Base-by-base conservation (phyloP, 2,113 vertebrate genomes). In the Aptenodytes forsteri region DNA sequence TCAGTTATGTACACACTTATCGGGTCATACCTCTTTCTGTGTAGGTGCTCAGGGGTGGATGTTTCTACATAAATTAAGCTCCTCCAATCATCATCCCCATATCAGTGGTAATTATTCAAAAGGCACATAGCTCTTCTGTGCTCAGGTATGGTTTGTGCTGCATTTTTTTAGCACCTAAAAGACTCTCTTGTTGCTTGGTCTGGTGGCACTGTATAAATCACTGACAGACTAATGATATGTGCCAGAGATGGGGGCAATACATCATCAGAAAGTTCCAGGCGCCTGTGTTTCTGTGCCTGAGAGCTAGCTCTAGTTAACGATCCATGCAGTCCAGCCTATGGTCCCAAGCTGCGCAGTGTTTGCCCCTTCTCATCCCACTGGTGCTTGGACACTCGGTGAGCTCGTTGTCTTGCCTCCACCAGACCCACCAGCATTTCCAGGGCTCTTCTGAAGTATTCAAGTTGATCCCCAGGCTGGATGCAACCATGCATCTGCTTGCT, bases 261-360 rank as follows among this genome's bases (percentile, higher is more conserved):
- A 69, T 79, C 42, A 75, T 6, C 73, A 70, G 67, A n/a, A 69
- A 9, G 8, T 44, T 73, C 40, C 72, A 75, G 47, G 42, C 26
- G 65, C 19, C 65, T 52, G 17, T 30, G 38, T 84, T 38, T 29
- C 56, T 46, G 34, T 19, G 29, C 44, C 61, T 10, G 15, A 38
- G 10, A 34, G 22, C 22, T 15, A 11, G 4, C 26, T 56, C 16
- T 17, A 21, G 38, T 9, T 38, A 32, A 61, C 3, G 9, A 26
- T 9, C 38, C 4, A 2, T 0, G 0, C 27, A 4, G 40, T 16
- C 6, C 46, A 21, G 20, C 52, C 5, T 52, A 27, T 49, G 72
- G n/a, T 19, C 65, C 64, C 34, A 34, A 32, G n/a, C 5, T 25
- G 32, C 9, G 36, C 27, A 29, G 32, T 3, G 32, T 50, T 50